Base-by-base conservation (phyloP, 2,113 vertebrate species). In the Peromyscus maniculatus region DNA sequence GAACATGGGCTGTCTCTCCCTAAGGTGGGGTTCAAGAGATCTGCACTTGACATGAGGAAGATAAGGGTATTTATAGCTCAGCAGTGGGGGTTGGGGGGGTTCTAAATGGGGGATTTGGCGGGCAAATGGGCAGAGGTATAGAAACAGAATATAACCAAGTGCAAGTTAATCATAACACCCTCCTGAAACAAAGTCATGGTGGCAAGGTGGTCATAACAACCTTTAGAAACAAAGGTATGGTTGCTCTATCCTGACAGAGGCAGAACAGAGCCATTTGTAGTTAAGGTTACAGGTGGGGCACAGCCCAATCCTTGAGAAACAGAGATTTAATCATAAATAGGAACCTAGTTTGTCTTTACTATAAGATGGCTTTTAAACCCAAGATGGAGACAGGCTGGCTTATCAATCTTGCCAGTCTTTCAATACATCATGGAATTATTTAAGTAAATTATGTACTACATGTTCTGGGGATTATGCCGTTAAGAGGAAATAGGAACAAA, bases 401-500 rank as follows among this genome's bases (percentile, higher is more conserved):
- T 62, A 62, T 26, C 80, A 62, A 83, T 13, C 22, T 28, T 74
- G 17, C 0, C 17, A 91, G 31, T 91, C 17, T 71, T 62, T 72
- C n/a, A 97, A 72, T 16, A 83, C 7, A 78, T 77, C n/a, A 31
- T 28, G 31, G 10, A 86, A 67, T 89, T 75, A 95, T 83, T 86
- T 72, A 72, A 93, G 62, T 0, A 3, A 57, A 31, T 62, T 26
- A 8, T 57, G 59, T n/a, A 80, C 7, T 72, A 19, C 31, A 80
- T 24, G 1, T 52, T 31, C 24, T 46, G 13, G 31, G 6, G 3
- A 84, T 82, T 67, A 87, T 90, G 3, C 16, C 17, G 71, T 78
- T 78, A 36, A 90, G 89, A 94, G 72, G 28, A 95, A 95, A 67
- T 77, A 96, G 3, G 15, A 87, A 31, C 91, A 16, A 79, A 46